These are phyloP conservation scores for Drosophila cardini DNA, from an alignment of 1,140 invertebrate genomes.

Conservation along the genomic window DNA sequence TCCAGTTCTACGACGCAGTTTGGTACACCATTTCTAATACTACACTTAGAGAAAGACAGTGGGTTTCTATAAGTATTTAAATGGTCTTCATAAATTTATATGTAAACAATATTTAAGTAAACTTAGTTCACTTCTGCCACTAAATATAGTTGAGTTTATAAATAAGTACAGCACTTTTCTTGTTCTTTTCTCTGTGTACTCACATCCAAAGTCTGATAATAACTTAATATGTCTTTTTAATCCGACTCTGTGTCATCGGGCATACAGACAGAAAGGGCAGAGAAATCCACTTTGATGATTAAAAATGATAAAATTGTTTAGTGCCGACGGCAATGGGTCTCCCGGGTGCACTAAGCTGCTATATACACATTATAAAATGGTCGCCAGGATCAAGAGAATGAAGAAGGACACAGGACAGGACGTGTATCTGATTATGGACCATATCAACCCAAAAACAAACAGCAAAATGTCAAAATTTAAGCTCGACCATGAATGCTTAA, in stretches of 20 bases:
- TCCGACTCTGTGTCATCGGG: slow-evolving; percentile 59
- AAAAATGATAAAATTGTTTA: slow-evolving; percentile 84
- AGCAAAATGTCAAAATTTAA: slow-evolving; percentile 80
- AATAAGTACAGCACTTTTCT: too few species aligned
- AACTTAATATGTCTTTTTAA: slow-evolving; percentile 84
- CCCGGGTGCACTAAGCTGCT: slow-evolving; percentile 80
- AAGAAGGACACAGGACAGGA: slow-evolving; percentile 27
- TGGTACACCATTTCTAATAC: neutral
- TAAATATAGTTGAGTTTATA: too few species aligned
- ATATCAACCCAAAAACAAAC: slow-evolving; percentile 62
- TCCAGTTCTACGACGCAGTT: slow-evolving; percentile 26
- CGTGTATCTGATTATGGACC: slow-evolving; percentile 47
- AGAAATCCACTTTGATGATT: slow-evolving; percentile 82
- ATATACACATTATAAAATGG: slow-evolving; percentile 85
- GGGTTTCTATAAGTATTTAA: too few species aligned
- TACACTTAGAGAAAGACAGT: neutral
- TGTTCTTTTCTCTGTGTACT: too few species aligned
- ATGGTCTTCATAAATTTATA: too few species aligned
- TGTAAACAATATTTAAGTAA: too few species aligned
- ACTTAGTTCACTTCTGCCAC: too few species aligned
- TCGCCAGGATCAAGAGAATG: slow-evolving; percentile 74
- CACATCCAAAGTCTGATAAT: slow-evolving; percentile 66
- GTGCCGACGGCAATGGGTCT: slow-evolving; percentile 75
- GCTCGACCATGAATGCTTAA: slow-evolving; percentile 79
- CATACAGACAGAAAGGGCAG: slow-evolving; percentile 22